Conservation (phyloP, 2,113 vertebrate species). For the Strigops habroptila region DNA sequence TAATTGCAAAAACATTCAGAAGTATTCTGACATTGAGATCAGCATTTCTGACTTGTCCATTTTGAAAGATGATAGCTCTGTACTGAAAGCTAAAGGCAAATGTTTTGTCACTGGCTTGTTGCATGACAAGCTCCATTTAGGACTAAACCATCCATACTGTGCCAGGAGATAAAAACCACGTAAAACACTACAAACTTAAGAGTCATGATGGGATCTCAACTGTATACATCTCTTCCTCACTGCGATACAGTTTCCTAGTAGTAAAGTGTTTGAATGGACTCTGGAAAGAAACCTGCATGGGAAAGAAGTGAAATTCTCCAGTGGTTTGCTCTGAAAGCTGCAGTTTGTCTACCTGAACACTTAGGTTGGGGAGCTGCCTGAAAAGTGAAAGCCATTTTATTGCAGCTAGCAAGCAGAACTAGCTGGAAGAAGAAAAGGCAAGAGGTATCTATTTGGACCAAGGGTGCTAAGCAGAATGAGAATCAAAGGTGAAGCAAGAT, state of each 20-base stretch:
- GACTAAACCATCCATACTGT: background rate
- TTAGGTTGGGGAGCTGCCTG: background rate
- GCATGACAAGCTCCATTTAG: slow-evolving; percentile 46
- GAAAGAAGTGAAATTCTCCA: background rate
- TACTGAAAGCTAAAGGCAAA: slow-evolving; percentile 15
- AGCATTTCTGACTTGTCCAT: slow-evolving; percentile 11
- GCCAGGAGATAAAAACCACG: background rate
- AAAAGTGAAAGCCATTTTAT: background rate
- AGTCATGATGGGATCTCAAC: background rate
- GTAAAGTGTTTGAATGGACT: background rate
- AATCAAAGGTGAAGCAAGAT: background rate
- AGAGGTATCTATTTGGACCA: background rate
- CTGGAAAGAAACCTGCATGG: background rate
- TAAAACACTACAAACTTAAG: background rate
- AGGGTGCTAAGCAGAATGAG: background rate
- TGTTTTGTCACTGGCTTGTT: slow-evolving; percentile 38
- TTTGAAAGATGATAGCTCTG: slow-evolving; percentile 32
- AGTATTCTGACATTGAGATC: background rate
- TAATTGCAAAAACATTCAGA: background rate
- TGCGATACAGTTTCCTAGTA: background rate
- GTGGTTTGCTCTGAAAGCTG: background rate
- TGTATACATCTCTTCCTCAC: background rate
- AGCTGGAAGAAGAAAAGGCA: background rate
- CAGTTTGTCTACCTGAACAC: background rate
- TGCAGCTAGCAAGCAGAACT: background rate